Evolutionary conservation across 2,797 vertebrate species (phyloP).

Genomic region (Lithobates sylvaticus): DNA sequence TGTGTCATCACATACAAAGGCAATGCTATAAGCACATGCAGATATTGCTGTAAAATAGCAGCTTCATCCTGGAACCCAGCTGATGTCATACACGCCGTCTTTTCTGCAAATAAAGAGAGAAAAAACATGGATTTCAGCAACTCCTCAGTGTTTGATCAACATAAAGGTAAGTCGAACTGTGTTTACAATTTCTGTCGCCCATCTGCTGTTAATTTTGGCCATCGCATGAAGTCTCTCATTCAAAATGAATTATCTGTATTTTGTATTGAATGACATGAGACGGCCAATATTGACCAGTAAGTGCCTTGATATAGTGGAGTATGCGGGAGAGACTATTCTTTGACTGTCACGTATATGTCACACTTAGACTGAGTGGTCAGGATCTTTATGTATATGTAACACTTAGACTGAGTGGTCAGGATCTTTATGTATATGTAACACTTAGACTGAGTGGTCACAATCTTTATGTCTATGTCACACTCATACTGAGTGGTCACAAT

Average conservation of each 20-base stretch:
- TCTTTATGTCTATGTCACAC: too few relatives aligned
- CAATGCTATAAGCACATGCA: conserved; percentile 50
- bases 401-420: too few relatives aligned
- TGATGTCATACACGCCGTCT: conserved; percentile 64
- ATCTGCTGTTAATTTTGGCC: neutral
- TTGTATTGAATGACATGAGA: neutral
- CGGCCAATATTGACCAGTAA: neutral
- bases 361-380: neutral
- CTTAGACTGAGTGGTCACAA: too few relatives aligned
- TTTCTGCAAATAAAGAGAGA: conserved; percentile 65
- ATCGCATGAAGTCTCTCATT: neutral
- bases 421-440: too few relatives aligned
- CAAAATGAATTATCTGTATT: neutral
- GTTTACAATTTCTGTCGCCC: neutral
- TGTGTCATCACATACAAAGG: conserved; percentile 62
- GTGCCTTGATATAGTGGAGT: neutral
- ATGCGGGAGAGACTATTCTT: neutral
- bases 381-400: too few relatives aligned
- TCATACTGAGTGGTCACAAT: too few relatives aligned
- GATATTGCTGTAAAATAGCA: conserved; percentile 53
- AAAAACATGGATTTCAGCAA: conserved; percentile 85
- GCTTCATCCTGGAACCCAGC: conserved; percentile 62
- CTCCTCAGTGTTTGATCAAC: conserved; percentile 85
- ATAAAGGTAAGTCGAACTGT: conserved; percentile 81
- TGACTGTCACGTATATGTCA: neutral